phyloP scores from a whole-genome alignment of 2,113 vertebrate genomes.

The Aegotheles bennettii region DNA sequence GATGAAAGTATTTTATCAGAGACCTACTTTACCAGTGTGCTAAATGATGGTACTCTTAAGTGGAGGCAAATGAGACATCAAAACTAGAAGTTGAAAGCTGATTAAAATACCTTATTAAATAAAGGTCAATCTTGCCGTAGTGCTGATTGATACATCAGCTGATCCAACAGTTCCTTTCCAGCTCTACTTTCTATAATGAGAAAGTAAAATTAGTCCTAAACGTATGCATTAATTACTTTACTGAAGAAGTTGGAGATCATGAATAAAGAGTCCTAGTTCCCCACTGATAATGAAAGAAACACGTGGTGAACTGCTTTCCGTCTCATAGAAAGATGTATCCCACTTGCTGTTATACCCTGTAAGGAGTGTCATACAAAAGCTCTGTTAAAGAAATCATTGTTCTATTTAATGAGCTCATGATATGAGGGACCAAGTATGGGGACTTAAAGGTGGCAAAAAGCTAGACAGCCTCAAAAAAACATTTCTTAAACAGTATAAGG shows the following conservation, averaged over 20 bases:
- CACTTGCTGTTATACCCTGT: neutral
- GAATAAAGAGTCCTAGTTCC: neutral
- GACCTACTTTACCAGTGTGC: neutral
- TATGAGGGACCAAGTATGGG: neutral
- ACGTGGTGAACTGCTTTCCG: neutral
- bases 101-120: slow-evolving; percentile 54
- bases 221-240: slow-evolving; percentile 41
- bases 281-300: slow-evolving; percentile 5
- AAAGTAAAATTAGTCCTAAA: slow-evolving; percentile 48
- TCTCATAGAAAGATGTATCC: neutral
- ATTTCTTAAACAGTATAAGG: rapidly evolving
- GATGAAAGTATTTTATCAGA: neutral
- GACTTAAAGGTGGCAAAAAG: neutral
- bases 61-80: slow-evolving; percentile 15
- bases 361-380: neutral
- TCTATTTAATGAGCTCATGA: neutral
- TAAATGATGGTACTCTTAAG: neutral
- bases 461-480: neutral
- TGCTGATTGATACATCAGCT: slow-evolving; percentile 52
- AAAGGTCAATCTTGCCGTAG: slow-evolving; percentile 35
- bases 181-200: slow-evolving; percentile 37
- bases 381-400: neutral
- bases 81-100: slow-evolving; percentile 23
- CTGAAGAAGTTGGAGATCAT: neutral
- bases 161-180: slow-evolving; percentile 28